Evolutionary conservation across 2,113 vertebrate species (phyloP).

Genomic region (Chionomys nivalis): DNA sequence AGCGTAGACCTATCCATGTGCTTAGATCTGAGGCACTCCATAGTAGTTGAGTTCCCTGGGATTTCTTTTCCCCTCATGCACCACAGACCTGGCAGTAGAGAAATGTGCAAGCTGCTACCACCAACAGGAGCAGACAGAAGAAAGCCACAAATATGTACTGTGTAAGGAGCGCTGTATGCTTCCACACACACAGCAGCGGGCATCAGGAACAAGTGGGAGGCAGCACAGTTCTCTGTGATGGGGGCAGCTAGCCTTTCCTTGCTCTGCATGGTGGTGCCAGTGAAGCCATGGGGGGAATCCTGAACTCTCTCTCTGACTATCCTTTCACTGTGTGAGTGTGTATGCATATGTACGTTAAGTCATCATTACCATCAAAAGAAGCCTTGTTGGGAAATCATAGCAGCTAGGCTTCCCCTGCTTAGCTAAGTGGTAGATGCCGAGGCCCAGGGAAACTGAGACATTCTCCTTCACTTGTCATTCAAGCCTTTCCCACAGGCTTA

Average conservation of each 20-base stretch:
- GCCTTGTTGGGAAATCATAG: neutral
- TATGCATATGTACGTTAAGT: neutral
- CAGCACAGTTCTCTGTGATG: neutral
- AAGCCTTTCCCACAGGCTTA: neutral
- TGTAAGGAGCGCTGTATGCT: accelerated
- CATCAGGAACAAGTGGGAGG: neutral
- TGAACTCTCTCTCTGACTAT: too few relatives aligned
- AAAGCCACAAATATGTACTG: neutral
- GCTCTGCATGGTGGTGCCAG: accelerated
- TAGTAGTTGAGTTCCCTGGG: neutral
- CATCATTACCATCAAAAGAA: neutral
- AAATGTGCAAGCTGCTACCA: neutral
- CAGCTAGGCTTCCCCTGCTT: neutral
- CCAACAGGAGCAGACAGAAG: neutral
- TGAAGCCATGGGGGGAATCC: neutral
- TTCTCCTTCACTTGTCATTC: neutral
- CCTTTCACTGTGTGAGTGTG: neutral
- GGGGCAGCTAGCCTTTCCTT: neutral
- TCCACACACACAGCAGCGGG: neutral
- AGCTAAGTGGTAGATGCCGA: neutral
- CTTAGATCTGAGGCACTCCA: neutral
- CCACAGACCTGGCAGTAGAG: neutral
- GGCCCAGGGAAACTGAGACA: neutral
- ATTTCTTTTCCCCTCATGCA: neutral
- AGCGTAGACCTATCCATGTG: neutral